These are phyloP conservation scores for Aplocera efformata DNA, from an alignment of 2,888 invertebrate species.

Conservation along the genomic window DNA sequence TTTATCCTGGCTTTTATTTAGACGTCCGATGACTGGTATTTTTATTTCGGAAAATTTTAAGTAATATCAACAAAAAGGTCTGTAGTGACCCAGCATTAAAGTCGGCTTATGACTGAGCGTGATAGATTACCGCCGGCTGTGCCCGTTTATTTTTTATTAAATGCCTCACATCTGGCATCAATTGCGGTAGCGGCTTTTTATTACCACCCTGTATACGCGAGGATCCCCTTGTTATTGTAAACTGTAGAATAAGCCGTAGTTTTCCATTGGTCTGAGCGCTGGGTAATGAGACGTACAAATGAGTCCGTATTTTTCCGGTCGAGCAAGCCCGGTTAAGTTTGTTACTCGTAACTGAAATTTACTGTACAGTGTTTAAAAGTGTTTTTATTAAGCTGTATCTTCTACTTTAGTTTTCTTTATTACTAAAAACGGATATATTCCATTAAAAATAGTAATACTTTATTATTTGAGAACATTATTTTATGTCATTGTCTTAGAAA, in stretches of 20 bases:
- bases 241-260: conserved; percentile 30
- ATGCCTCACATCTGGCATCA: conserved; percentile 67
- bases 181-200: conserved; percentile 68
- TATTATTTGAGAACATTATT: too few relatives aligned
- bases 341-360: conserved; percentile 28
- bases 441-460: too few relatives aligned
- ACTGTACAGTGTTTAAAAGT: conserved; percentile 13
- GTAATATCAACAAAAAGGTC: conserved; percentile 76
- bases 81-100: conserved; percentile 78
- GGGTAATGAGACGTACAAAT: conserved; percentile 35
- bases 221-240: conserved; percentile 35
- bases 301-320: conserved; percentile 31
- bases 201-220: conserved; percentile 43
- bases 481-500: too few relatives aligned
- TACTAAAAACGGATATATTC: too few relatives aligned
- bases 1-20: conserved; percentile 60
- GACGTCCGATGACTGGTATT: conserved; percentile 62
- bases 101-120: conserved; percentile 76
- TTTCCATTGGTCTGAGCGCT: conserved; percentile 23
- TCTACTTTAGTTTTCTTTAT: background rate
- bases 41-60: conserved; percentile 56
- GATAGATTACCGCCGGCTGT: conserved; percentile 68
- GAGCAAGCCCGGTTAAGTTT: conserved; percentile 29
- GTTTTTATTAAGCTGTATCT: conserved; percentile 3
- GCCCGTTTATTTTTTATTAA: conserved; percentile 73